A percentile compares a stretch with the other conserved stretches of the same genome.
These are phyloP conservation scores for Manis crassicaudata DNA, from an alignment of 2,797 vertebrate genomes.

Conservation along the genomic window DNA sequence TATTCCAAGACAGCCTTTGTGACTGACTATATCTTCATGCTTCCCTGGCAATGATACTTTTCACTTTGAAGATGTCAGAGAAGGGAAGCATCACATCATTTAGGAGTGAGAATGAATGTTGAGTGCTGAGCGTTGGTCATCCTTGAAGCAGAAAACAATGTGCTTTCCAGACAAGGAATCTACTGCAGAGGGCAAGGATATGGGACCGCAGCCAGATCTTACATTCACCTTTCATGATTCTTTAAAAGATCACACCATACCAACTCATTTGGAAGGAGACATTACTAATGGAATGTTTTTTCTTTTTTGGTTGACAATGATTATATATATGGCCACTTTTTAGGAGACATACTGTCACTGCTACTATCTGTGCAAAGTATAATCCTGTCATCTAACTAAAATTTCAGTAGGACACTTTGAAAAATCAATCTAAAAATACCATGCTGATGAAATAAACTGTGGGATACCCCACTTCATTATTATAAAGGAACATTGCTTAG, in stretches of 20 bases:
- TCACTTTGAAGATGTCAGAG: constrained; percentile 67
- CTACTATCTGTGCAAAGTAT: neutral
- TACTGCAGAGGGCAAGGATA: neutral
- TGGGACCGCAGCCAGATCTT: neutral
- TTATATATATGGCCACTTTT: neutral
- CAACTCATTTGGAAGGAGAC: constrained; percentile 17
- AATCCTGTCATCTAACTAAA: neutral
- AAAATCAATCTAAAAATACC: neutral
- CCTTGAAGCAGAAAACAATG: constrained; percentile 67
- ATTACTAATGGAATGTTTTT: neutral
- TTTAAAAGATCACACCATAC: neutral
- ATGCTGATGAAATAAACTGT: neutral
- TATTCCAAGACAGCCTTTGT: neutral
- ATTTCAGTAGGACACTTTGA: neutral
- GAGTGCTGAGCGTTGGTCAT: constrained; percentile 43
- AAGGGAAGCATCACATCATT: constrained; percentile 63
- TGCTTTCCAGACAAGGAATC: constrained; percentile 47
- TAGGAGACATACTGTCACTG: neutral
- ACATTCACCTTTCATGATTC: constrained; percentile 5
- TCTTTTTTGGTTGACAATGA: neutral
- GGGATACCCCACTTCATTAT: neutral
- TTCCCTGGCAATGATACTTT: constrained; percentile 58
- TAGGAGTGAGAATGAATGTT: constrained; percentile 49
- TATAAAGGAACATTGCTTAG: neutral
- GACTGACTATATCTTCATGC: constrained; percentile 30